phyloP scores from a whole-genome alignment of 2,113 vertebrate species.

The Rhabdornis inornatus region DNA sequence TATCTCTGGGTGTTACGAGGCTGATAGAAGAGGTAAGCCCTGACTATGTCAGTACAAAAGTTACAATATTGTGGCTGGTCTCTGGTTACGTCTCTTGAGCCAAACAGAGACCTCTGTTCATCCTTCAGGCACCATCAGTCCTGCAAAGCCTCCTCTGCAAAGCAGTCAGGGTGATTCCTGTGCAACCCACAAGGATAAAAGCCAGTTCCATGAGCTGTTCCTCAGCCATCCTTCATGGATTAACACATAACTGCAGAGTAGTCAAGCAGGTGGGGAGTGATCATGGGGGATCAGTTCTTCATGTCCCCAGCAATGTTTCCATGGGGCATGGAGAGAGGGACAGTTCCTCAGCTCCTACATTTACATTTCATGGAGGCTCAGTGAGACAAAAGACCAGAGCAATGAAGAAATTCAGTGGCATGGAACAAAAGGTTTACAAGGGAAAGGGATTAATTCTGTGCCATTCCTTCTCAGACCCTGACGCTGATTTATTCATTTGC shows the following conservation, averaged over 20 bases:
- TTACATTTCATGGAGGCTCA: neutral
- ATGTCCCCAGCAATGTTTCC: neutral
- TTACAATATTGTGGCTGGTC: neutral
- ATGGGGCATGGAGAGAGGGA: neutral
- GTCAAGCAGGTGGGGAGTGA: neutral
- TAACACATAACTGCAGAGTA: neutral
- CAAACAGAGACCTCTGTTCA: neutral
- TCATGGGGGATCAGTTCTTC: neutral
- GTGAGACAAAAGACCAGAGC: neutral
- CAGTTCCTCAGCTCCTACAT: neutral
- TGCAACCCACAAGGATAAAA: neutral
- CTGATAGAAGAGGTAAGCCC: slow-evolving; percentile 44
- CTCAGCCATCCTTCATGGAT: neutral
- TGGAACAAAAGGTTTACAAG: neutral
- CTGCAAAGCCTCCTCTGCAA: neutral
- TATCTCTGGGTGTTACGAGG: slow-evolving; percentile 73
- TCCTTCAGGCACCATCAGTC: neutral
- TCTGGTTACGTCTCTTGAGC: neutral
- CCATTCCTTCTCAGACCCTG: neutral
- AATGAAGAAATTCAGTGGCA: neutral
- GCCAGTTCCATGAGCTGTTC: neutral
- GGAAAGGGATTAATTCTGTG: neutral
- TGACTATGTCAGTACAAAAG: neutral
- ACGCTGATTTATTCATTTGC: neutral
- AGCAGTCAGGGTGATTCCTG: neutral